Base-by-base conservation (phyloP, 2,113 vertebrate genomes). In the Canis aureus region DNA sequence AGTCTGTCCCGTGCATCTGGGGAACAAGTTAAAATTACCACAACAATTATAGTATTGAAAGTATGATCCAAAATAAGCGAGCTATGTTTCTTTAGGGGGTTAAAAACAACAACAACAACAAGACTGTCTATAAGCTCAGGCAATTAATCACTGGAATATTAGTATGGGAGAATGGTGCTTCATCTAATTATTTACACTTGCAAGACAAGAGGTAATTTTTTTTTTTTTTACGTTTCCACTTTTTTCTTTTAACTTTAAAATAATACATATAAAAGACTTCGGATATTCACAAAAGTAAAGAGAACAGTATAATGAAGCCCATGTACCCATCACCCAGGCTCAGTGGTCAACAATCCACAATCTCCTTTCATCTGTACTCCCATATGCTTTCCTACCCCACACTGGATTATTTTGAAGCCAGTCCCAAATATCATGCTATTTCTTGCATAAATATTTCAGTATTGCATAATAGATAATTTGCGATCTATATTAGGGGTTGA, bases 131-230 rank as follows among this genome's bases (percentile, higher is more conserved):
- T 88, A 38, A 35, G 13, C n/a, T 55, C 80, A 81, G 10, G 51
- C 71, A 25, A 84, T 66, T 90, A 76, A 83, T 80, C 92, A 91
- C 7, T 66, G n/a, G 38, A 27, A 43, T 87, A 79, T 89, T 74
- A 55, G 32, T 59, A 66, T 4, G 4, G 19, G 66, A 19, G 80
- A 73, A 66, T 25, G 4, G 20, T 53, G 17, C 32, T 80, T 92
- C 66, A 27, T 84, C 84, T 84, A 23, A 91, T 89, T 74, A 64
- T 84, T 80, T 94, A 94, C 7, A 91, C 74, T 95, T 89, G 67
- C 11, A 0, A 82, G 38, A 49, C 62, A 87, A 94, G 12, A 66
- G 20, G 3, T 81, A 27, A 51, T 55, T 85, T 79, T 59, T 51
- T 19, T 19, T n/a, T 55, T 87, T 49, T 38, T 55, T 27, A 11